Conservation (phyloP, 2,888 invertebrate genomes). For the Anarsia innoxiella region DNA sequence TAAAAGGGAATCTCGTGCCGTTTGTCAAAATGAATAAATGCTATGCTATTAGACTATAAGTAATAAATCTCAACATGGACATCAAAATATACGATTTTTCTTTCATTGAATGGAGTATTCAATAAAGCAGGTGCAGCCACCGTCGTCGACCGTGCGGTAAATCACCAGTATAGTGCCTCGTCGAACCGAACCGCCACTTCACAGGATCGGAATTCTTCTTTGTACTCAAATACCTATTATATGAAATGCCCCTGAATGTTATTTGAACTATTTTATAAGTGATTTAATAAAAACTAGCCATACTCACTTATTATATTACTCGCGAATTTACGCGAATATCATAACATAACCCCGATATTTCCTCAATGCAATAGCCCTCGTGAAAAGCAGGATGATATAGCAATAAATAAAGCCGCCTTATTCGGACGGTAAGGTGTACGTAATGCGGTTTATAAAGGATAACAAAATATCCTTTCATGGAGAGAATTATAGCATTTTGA, state of each 20-base stretch:
- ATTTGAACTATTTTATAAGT: no score
- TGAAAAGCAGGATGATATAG: conserved; percentile 22
- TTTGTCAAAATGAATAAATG: conserved; percentile 54
- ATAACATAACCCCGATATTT: conserved; percentile 14
- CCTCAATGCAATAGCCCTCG: conserved; percentile 15
- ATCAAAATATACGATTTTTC: conserved; percentile 68
- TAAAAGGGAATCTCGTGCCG: no score
- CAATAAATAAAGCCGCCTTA: conserved; percentile 21
- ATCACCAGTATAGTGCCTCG: conserved; percentile 43
- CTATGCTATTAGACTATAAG: no score
- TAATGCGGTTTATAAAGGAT: conserved; percentile 25
- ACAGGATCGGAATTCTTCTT: conserved; percentile 18
- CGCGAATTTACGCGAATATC: conserved; percentile 12
- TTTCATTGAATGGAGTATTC: conserved; percentile 59
- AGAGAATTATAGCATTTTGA: conserved; percentile 29
- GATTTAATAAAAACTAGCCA: no score
- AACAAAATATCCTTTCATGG: conserved; percentile 25
- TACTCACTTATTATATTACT: no score
- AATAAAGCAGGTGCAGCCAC: conserved; percentile 48
- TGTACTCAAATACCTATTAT: conserved; percentile 12
- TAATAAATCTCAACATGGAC: conserved; percentile 53
- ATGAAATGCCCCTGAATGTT: no score
- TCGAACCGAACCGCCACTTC: conserved; percentile 40
- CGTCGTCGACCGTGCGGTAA: conserved; percentile 49
- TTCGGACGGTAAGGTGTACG: conserved; percentile 19